These are phyloP conservation scores for Capreolus pygargus DNA, from an alignment of 2,113 vertebrate genomes.

Conservation along the genomic window DNA sequence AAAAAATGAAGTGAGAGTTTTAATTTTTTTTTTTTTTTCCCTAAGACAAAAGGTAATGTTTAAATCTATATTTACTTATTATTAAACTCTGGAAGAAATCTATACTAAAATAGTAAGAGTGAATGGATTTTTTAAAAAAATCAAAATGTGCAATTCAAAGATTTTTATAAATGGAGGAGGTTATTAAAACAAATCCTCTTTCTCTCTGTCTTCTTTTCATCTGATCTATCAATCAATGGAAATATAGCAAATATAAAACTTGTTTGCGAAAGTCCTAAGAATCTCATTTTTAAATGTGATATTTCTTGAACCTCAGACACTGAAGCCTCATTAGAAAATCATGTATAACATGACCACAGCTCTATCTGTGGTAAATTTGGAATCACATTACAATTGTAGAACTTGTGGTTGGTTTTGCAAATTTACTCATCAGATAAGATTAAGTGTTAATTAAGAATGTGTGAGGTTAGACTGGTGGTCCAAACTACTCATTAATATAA, in stretches of 20 bases:
- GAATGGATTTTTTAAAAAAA: background rate
- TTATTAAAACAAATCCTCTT: background rate
- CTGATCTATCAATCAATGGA: background rate
- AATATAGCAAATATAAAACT: background rate
- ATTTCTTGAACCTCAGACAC: conserved; percentile 5
- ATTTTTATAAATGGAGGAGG: background rate
- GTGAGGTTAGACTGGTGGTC: background rate
- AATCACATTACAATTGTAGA: conserved; percentile 13
- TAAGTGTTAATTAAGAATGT: background rate
- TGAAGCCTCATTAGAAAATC: background rate
- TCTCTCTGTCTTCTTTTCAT: background rate
- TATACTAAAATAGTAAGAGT: background rate
- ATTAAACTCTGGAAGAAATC: background rate
- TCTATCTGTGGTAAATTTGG: conserved; percentile 1
- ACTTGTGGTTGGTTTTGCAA: background rate
- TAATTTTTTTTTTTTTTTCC: background rate
- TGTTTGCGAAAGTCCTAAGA: conserved; percentile 14
- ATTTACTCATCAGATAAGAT: conserved; percentile 15
- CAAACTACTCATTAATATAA: background rate
- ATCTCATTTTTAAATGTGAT: conserved; percentile 1
- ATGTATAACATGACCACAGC: background rate
- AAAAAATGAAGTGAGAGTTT: background rate
- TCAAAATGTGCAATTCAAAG: background rate
- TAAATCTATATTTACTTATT: background rate
- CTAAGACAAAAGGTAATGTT: background rate